Base-by-base conservation (phyloP, 1,140 invertebrate genomes). In the Zaprionus africanus region DNA sequence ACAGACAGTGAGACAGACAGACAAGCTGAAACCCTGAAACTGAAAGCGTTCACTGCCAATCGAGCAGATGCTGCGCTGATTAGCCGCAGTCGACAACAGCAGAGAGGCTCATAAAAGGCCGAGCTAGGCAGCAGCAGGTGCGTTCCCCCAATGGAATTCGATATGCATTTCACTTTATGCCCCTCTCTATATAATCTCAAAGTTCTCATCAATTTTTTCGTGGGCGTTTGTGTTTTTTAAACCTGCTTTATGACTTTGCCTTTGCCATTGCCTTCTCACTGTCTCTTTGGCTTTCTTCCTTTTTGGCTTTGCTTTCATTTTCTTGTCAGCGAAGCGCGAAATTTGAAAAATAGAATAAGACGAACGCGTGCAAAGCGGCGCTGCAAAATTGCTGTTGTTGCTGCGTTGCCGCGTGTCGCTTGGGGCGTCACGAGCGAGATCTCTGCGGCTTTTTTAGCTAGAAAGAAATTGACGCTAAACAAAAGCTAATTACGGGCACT, bases 1-100 rank as follows among this genome's bases (percentile, higher is more conserved):
- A 43, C 41, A 43, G 41, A 46, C 15, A 41, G 34, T 2, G 11
- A 36, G 15, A 70, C 79, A 75, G 68, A 69, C 36, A 69, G 58
- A 17, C 46, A 19, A 5, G 3, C n/a, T 17, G 9, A 49, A 17
- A 49, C n/a, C 12, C 53, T 71, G 68, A 63, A 63, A 56, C 74
- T 60, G 62, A 77, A 82, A 86, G 72, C 82, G 64, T 34, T 79
- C 56, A 78, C 59, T 85, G 66, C 57, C 69, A 76, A 72, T 78
- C 54, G 53, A 46, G 65, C 84, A 88, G 81, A 82, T 88, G 84
- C 69, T 81, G 43, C 51, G 46, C 78, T 51, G 46, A 51, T 51
- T 51, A 51, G 46, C 46, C 19, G 46, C 46, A 46, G 41, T 6
- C 5, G 11, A 41, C 38, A 34, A 61, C n/a, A 28, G 51, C 7